These are phyloP conservation scores for Chloropsis cyanopogon DNA, from an alignment of 2,113 vertebrate genomes.

Conservation along the genomic window DNA sequence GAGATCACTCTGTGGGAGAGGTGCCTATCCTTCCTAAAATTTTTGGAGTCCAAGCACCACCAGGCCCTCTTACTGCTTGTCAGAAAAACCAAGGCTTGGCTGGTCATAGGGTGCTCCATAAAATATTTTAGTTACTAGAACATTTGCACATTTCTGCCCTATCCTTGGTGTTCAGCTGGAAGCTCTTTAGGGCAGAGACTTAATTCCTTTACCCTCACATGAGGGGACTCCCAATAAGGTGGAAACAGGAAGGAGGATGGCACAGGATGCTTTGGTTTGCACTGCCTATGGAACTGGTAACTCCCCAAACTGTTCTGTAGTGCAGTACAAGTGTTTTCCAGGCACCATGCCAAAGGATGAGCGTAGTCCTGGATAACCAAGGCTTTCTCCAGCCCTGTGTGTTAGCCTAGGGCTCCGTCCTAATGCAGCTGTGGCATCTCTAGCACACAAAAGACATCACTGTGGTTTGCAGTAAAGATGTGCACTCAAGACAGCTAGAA, in stretches of 20 bases:
- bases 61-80: not conserved
- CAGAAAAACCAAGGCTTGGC: not conserved
- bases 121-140: not conserved
- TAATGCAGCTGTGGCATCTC: not conserved
- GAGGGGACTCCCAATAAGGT: not conserved
- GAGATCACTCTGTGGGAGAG: not conserved
- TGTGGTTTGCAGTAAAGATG: not conserved
- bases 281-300: not conserved
- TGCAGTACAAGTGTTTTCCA: not conserved
- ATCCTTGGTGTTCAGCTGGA: not conserved
- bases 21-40: not conserved
- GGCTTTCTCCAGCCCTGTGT: not conserved
- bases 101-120: not conserved
- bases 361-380: not conserved
- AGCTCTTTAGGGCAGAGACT: not conserved
- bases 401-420: rapidly evolving
- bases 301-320: not conserved
- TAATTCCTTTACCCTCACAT: not conserved
- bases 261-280: not conserved
- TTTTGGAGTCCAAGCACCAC: not conserved
- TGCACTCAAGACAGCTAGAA: not conserved
- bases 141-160: not conserved
- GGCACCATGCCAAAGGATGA: not conserved
- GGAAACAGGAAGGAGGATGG: not conserved
- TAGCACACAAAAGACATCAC: not conserved